Base-by-base conservation (phyloP, 2,797 vertebrate genomes). In the Pangasius mekongensis region DNA sequence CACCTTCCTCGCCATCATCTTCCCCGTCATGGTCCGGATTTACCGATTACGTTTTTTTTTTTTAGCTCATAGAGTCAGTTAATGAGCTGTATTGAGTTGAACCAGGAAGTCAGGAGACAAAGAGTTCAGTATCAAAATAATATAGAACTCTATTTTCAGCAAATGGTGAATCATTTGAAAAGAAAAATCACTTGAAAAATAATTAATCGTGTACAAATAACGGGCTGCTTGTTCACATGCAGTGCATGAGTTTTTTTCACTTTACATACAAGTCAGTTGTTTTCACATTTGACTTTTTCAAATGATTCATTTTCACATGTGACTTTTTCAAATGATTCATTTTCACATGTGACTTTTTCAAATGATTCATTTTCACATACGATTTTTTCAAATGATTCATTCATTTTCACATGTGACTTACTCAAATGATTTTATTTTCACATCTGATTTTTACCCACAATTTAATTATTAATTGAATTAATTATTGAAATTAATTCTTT, bases 1-100 rank as follows among this genome's bases (percentile, higher is more conserved):
- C 91, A 99, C 98, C 0, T 94, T 99, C 92, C 95, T 98, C 0
- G 98, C 98, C 86, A 99, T 99, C 93, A 96, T 99, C 94, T 99
- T 99, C 91, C 98, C 98, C 0, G 94, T 99, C 86, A 99, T 99
- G 98, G 98, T 99, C 87, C 16, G 89, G 43, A 9, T 47, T 77
- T 52, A 24, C 66, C 33, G 30, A 73, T 36, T 22, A 62, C 60
- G 9, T 64, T 30, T 47, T 62, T n/a, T 5, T 20, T 83, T 60
- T 36, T 20, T 64, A 30, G 27, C 6, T 27, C 16, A 20, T 39
- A 9, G 33, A 54, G 16, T 24, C 56, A 27, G 11, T 81, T 62
- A 60, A 11, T 36, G 10, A 62, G 36, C 1, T 1, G 5, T 60
- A 27, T 36, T 39, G n/a, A 56, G 1, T 30, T 54, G 77, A 80